These are phyloP conservation scores for Babylonia areolata DNA, from an alignment of 1,140 invertebrate genomes.

Conservation along the genomic window DNA sequence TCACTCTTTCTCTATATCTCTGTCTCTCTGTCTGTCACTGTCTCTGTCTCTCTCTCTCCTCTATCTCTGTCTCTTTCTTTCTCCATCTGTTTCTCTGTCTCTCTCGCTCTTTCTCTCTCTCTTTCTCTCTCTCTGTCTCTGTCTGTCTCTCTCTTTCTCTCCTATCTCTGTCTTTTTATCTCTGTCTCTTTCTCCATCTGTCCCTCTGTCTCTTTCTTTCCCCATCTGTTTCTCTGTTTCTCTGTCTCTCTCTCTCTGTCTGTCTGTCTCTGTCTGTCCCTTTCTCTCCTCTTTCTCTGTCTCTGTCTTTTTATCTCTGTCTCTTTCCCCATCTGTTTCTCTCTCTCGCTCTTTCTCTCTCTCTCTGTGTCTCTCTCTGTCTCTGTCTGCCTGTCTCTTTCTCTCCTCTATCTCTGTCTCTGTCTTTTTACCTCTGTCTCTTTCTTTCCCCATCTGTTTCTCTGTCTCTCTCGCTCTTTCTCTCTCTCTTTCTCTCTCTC, in stretches of 20 bases:
- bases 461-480: conserved; percentile 34
- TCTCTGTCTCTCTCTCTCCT: no score
- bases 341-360: background rate
- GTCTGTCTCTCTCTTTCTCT: conserved; percentile 41
- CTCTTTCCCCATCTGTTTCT: background rate
- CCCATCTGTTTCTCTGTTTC: conserved; percentile 43
- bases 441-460: background rate
- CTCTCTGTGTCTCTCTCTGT: background rate
- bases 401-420: conserved; percentile 19
- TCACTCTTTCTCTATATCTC: no score
- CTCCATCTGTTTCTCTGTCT: no score
- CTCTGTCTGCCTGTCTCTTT: background rate
- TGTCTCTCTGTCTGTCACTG: no score
- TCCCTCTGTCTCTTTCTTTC: conserved; percentile 37
- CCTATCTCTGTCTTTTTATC: conserved; percentile 43
- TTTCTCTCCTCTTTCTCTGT: conserved; percentile 53
- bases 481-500: conserved; percentile 22
- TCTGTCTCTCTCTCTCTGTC: conserved; percentile 38
- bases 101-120: background rate
- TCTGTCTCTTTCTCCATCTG: conserved; percentile 55
- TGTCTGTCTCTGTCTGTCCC: conserved; percentile 51
- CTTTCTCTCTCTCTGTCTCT: conserved; percentile 34
- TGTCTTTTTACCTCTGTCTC: background rate
- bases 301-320: background rate
- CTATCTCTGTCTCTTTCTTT: no score